These are phyloP conservation scores for Diarsia rubi DNA, from an alignment of 2,888 invertebrate species.

Conservation along the genomic window DNA sequence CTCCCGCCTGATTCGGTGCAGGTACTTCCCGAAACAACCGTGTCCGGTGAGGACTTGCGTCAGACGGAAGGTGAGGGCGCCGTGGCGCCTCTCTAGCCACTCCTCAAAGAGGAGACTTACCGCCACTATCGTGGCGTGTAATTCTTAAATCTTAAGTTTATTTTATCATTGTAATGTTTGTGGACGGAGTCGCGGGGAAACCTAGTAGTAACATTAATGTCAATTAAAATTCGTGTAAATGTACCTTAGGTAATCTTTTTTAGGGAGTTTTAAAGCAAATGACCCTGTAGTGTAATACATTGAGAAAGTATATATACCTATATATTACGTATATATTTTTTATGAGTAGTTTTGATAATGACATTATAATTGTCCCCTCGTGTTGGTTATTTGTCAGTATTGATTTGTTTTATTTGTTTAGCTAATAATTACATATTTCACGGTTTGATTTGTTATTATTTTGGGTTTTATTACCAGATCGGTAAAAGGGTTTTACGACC, in stretches of 20 bases:
- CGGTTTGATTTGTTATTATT: neutral
- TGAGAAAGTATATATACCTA: constrained; percentile 1
- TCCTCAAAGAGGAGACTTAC: no score
- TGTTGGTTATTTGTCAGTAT: neutral
- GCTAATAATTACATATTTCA: neutral
- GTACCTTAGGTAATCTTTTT: constrained; percentile 25
- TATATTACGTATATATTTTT: constrained; percentile 2
- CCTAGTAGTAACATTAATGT: constrained; percentile 12
- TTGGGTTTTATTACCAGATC: neutral
- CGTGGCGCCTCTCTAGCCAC: no score
- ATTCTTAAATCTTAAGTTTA: neutral
- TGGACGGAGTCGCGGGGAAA: neutral
- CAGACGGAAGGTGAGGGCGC: no score
- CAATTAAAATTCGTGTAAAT: constrained; percentile 22
- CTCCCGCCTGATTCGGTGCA: no score
- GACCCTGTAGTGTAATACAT: constrained; percentile 8
- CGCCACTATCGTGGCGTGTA: no score
- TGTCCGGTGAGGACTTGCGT: no score
- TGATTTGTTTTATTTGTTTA: neutral
- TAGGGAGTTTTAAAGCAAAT: constrained; percentile 26
- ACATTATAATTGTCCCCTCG: constrained; percentile 14
- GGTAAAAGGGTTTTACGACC: neutral
- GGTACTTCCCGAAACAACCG: no score
- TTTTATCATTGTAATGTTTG: neutral
- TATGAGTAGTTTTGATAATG: constrained; percentile 7